Base-by-base conservation (phyloP, 2,888 invertebrate genomes). In the Malthinus seriepunctatus region DNA sequence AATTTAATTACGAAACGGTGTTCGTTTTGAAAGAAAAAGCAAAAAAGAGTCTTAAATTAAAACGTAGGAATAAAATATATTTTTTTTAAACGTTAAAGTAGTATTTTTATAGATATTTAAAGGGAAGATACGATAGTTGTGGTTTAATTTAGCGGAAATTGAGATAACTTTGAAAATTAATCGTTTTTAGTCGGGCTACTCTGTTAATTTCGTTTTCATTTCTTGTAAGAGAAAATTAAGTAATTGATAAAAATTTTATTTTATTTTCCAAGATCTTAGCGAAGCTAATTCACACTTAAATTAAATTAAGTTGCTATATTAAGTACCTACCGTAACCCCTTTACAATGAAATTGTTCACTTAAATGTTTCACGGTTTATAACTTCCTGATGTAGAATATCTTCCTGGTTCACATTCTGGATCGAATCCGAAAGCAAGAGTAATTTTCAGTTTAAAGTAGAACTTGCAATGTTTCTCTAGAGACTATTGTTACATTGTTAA, bases 61-160 rank as follows among this genome's bases (percentile, higher is more conserved):
- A 23, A 23, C 23, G 23, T 23, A 23, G 23, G 23, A 23, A 23
- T 23, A 23, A 23, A 23, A 23, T 23, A 23, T 23, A 23, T 23
- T 23, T 23, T 23, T n/a, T 23, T 23, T 23, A 23, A 23, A 23
- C 23, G 23, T 23, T 42, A 7, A 42, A 9, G 15, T 42, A 42
- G 23, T 42, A 42, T 32, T 51, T 39, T 32, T 42, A 51, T 51
- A 12, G 39, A 32, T 38, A 39, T 51, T 42, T 38, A 42, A 51
- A 51, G 50, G 35, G 14, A 11, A 39, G 38, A 39, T 51, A 51
- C 50, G 50, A 51, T 51, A 38, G 48, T 49, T 42, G 32, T 12
- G 39, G 23, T 38, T 33, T 39, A 51, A 51, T 38, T 39, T 32
- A 51, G 50, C 32, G 50, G 50, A 51, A 51, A 32, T 42, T 38